Conservation (phyloP, 2,888 invertebrate genomes). For the Kryphioiulus occultus region DNA sequence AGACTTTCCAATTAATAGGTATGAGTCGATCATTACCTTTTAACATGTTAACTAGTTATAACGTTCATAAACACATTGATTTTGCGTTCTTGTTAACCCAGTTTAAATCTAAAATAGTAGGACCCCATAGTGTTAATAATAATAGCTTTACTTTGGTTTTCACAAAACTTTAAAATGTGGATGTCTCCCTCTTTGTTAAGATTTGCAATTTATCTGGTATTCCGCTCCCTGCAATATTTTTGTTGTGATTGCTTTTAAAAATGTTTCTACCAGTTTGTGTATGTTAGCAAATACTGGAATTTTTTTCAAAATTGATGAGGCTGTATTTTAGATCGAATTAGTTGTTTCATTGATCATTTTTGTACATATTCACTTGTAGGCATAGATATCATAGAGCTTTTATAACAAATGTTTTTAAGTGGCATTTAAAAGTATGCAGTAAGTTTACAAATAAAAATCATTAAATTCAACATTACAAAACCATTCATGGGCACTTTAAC, state of each 20-base stretch:
- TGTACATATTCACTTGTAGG: background rate
- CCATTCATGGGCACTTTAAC: no score
- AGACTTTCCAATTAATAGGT: background rate
- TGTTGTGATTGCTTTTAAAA: background rate
- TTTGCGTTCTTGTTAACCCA: no score
- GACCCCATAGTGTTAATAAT: background rate
- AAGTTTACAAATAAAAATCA: background rate
- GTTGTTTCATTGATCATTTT: background rate
- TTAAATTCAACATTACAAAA: no score
- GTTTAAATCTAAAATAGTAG: no score
- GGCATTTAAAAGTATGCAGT: background rate
- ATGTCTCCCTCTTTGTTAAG: background rate
- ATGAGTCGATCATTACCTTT: background rate
- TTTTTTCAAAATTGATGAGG: background rate
- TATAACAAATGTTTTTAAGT: background rate
- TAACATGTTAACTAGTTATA: no score
- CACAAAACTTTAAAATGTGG: background rate
- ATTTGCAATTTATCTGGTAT: background rate
- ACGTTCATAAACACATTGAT: no score
- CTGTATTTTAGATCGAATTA: background rate
- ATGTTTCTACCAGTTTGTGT: background rate
- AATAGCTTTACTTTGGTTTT: background rate
- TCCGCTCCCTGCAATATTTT: background rate
- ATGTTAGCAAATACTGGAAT: background rate
- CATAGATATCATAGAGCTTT: background rate